Conservation (phyloP, 2,888 invertebrate genomes). For the Synanthedon andrenaeformis region DNA sequence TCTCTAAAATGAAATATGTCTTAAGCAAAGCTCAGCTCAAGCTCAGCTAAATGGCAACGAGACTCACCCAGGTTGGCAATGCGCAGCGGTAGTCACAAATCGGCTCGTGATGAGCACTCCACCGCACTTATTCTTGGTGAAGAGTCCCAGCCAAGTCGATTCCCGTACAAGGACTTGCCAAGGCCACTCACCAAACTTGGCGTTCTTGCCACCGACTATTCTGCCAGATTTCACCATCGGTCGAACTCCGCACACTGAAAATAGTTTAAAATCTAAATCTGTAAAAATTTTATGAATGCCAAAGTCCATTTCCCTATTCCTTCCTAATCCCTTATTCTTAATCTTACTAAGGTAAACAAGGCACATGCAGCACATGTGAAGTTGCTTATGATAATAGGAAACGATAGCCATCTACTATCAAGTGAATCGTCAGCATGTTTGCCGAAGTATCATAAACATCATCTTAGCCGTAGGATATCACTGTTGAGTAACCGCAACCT, state of each 20-base stretch:
- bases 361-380: too few species aligned
- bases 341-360: too few species aligned
- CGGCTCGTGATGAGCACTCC: slow-evolving; percentile 90
- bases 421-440: too few species aligned
- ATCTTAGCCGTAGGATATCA: too few species aligned
- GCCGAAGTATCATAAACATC: too few species aligned
- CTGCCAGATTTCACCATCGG: slow-evolving; percentile 83
- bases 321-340: too few species aligned
- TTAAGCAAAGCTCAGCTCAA: too few species aligned
- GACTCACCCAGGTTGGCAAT: slow-evolving; percentile 91
- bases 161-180: slow-evolving; percentile 94
- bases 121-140: slow-evolving; percentile 95
- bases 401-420: too few species aligned
- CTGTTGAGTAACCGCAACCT: too few species aligned
- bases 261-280: neutral
- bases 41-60: too few species aligned
- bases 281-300: neutral
- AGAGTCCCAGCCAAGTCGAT: slow-evolving; percentile 92
- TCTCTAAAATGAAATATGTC: too few species aligned
- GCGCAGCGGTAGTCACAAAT: slow-evolving; percentile 92
- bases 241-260: slow-evolving; percentile 88
- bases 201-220: slow-evolving; percentile 91
- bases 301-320: neutral
- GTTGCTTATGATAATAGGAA: too few species aligned
- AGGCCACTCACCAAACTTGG: slow-evolving; percentile 89